Conservation (phyloP, 1,140 invertebrate genomes). For the Heterodera carotae region DNA sequence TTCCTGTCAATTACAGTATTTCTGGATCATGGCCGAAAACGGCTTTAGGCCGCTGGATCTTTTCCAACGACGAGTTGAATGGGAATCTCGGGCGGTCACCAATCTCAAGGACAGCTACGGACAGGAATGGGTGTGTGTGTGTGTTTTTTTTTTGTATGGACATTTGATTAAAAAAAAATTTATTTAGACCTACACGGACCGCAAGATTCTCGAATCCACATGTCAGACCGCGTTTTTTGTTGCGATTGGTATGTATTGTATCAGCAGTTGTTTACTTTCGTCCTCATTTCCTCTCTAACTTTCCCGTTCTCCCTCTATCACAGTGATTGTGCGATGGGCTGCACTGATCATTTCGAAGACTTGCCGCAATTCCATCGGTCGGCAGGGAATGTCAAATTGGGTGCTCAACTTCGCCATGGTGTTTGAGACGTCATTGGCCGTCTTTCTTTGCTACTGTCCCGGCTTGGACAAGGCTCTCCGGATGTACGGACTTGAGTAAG, state of each 20-base stretch:
- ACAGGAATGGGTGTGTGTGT: slow-evolving; percentile 71
- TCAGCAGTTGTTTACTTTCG: too few relatives aligned
- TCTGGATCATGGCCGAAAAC: slow-evolving; percentile 72
- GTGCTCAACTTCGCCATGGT: slow-evolving; percentile 89
- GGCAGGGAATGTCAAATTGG: slow-evolving; percentile 76
- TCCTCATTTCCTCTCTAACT: too few relatives aligned
- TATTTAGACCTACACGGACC: slow-evolving; percentile 67
- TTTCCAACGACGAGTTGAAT: slow-evolving; percentile 69
- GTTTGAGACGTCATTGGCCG: slow-evolving; percentile 88
- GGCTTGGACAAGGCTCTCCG: slow-evolving; percentile 93
- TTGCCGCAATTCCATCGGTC: slow-evolving; percentile 66
- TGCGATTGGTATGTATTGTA: slow-evolving; percentile 57
- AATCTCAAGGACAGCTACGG: slow-evolving; percentile 72
- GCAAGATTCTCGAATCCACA: slow-evolving; percentile 67
- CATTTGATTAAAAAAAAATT: slow-evolving; percentile 27
- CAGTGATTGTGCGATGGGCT: slow-evolving; percentile 68
- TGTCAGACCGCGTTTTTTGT: slow-evolving; percentile 69
- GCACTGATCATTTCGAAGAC: slow-evolving; percentile 69
- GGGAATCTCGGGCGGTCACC: slow-evolving; percentile 71
- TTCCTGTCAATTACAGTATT: slow-evolving; percentile 68
- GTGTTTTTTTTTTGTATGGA: background rate
- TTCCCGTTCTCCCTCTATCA: too few relatives aligned
- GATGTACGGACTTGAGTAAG: slow-evolving; percentile 93
- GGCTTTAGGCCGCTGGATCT: slow-evolving; percentile 70
- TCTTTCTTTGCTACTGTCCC: slow-evolving; percentile 90